Evolutionary conservation across 2,888 invertebrate genomes (phyloP), one percentile per base, ranked within the genome.

Genomic region (Cosmopolites sordidus): DNA sequence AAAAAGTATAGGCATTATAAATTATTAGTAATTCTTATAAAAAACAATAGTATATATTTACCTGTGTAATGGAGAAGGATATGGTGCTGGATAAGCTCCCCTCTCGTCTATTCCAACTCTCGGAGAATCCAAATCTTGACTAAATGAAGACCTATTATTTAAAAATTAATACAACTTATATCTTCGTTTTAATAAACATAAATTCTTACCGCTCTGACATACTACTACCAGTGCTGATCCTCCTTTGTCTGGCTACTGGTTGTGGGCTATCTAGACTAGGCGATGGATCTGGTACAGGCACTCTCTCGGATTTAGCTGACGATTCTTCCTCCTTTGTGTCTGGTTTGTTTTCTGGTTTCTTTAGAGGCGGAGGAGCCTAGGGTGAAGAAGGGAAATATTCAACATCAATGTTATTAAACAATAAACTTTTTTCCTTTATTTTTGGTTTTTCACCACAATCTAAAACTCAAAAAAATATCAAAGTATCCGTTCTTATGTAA

Each of bases 161-260:
- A 22, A 8, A 22, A 22, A 22, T 8, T 22, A 22, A 8, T 22
- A n/a, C n/a, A n/a, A n/a, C 22, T 22, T 22, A 22, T 22, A 22
- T 5, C n/a, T 22, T 22, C 22, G 8, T 3, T 8, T 22, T 8
- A 22, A 22, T 8, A 22, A 22, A 3, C 8, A 22, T 22, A 22
- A 22, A 8, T 8, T 18, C 12, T 40, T 27, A 55, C 51, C 87
- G 77, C 65, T 89, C 89, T 0, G 88, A 88, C 45, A 89, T 79
- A 38, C 87, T 88, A 66, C 88, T 89, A 6, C 89, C 89, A 0
- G 88, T 88, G 65, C 88, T 89, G 0, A 86, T 83, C 62, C 84
- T 82, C 37, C 89, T 76, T 62, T 84, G 84, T 14, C 86, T 76
- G 2, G 68, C 58, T 9, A 64, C 60, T 2, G 73, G 69, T 47